Conservation (phyloP, 2,797 vertebrate species). For the Sparidentex hasta region DNA sequence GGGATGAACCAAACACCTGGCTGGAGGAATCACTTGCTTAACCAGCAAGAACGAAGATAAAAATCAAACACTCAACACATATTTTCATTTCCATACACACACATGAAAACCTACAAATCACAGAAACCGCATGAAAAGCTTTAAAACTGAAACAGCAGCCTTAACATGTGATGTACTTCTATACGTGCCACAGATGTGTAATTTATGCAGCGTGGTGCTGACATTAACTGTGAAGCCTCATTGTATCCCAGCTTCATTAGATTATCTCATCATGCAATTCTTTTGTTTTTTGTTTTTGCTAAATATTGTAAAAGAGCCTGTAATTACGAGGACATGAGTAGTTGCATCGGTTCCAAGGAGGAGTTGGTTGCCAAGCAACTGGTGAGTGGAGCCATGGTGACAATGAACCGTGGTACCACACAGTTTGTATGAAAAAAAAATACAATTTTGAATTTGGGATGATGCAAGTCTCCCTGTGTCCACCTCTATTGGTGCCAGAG, state of each 20-base stretch:
- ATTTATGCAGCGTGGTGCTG: neutral
- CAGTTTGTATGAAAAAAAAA: constrained; percentile 58
- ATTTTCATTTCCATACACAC: neutral
- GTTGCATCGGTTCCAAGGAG: constrained; percentile 79
- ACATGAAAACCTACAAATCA: constrained; percentile 1
- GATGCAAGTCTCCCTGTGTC: constrained; percentile 45
- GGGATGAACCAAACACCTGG: constrained; percentile 42
- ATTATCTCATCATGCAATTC: constrained; percentile 56
- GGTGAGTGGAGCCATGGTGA: constrained; percentile 79
- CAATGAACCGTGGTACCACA: constrained; percentile 67
- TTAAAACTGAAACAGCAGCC: neutral
- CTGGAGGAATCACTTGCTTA: constrained; percentile 62
- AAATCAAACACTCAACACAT: neutral
- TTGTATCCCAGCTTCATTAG: constrained; percentile 49
- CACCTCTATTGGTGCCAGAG: constrained; percentile 4
- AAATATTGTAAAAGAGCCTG: constrained; percentile 79
- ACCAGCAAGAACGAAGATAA: constrained; percentile 43
- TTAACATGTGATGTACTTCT: neutral
- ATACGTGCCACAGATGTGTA: neutral
- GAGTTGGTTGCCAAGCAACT: constrained; percentile 85
- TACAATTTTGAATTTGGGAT: constrained; percentile 60
- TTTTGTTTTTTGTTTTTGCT: constrained; percentile 66
- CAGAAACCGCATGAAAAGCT: neutral
- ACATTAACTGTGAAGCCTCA: constrained; percentile 3
- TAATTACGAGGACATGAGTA: constrained; percentile 78